Conservation (phyloP, 2,888 invertebrate genomes). For the Dendrolimus pini region DNA sequence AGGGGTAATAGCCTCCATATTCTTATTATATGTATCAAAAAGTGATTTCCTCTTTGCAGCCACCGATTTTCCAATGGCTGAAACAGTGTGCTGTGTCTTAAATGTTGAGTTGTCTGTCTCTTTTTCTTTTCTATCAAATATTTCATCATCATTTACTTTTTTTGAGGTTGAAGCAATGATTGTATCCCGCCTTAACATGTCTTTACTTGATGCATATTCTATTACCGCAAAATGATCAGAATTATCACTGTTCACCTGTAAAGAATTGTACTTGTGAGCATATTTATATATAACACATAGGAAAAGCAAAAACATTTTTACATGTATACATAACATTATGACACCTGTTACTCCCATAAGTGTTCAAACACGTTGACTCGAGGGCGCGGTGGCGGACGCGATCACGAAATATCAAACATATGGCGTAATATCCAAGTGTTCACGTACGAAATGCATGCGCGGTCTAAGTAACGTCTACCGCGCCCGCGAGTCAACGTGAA, state of each 20-base stretch:
- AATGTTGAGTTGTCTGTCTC: conserved; percentile 18
- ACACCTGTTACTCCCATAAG: not conserved
- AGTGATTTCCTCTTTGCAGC: conserved; percentile 43
- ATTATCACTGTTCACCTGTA: too few species aligned
- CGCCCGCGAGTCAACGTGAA: too few species aligned
- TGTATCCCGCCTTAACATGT: conserved; percentile 26
- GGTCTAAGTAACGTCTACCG: too few species aligned
- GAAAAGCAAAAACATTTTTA: too few species aligned
- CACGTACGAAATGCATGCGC: too few species aligned
- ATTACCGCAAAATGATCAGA: too few species aligned
- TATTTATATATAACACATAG: too few species aligned
- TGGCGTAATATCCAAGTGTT: too few species aligned
- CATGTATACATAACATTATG: conserved; percentile 1
- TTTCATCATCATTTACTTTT: conserved; percentile 23
- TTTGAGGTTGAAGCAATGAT: conserved; percentile 29
- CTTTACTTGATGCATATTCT: conserved; percentile 23
- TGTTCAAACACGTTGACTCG: too few species aligned
- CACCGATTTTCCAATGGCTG: conserved; percentile 28
- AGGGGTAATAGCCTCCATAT: conserved; percentile 1
- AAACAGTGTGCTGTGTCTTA: conserved; percentile 28
- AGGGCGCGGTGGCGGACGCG: too few species aligned
- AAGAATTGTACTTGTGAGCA: too few species aligned
- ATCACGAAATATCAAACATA: too few species aligned
- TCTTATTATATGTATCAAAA: conserved; percentile 24
- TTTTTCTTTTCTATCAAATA: conserved; percentile 23